Conservation (phyloP, 2,113 vertebrate species). For the Stigmatopora nigra region DNA sequence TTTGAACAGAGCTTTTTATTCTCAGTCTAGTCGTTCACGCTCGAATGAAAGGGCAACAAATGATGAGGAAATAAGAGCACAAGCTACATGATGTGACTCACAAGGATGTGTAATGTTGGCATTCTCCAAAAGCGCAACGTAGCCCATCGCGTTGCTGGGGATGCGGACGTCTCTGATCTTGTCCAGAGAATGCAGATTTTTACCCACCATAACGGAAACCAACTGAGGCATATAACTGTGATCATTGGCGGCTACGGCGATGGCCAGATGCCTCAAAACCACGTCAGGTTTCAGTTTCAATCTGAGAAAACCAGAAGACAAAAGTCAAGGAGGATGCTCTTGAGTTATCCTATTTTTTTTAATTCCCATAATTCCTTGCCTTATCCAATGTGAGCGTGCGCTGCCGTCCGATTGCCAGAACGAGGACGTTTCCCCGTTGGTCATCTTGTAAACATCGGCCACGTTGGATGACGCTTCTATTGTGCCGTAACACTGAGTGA, state of each 20-base stretch:
- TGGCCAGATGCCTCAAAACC: constrained; percentile 84
- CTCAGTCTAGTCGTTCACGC: neutral
- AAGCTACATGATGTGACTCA: constrained; percentile 67
- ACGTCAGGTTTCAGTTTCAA: constrained; percentile 94
- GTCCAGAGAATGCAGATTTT: constrained; percentile 80
- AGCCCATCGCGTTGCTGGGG: constrained; percentile 94
- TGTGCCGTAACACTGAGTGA: constrained; percentile 86
- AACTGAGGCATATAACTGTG: constrained; percentile 99
- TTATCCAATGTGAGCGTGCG: constrained; percentile 94
- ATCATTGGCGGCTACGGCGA: constrained; percentile 88
- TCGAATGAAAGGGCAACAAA: neutral
- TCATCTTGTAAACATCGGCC: constrained; percentile 86
- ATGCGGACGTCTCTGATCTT: constrained; percentile 94
- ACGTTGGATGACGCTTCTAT: constrained; percentile 92
- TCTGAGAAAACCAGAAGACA: constrained; percentile 55
- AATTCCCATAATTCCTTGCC: constrained; percentile 61
- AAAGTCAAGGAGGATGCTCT: neutral
- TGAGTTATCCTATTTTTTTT: neutral
- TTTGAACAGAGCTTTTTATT: neutral
- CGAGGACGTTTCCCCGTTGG: constrained; percentile 86
- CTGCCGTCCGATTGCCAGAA: constrained; percentile 98
- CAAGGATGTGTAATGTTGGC: constrained; percentile 92
- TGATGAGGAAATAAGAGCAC: neutral
- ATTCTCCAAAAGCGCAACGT: constrained; percentile 90
- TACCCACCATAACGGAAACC: constrained; percentile 88